Percentiles rank a stretch among this genome's conserved stretches.
These are phyloP conservation scores for Microtus pennsylvanicus DNA, from an alignment of 2,113 vertebrate species.

Conservation along the genomic window DNA sequence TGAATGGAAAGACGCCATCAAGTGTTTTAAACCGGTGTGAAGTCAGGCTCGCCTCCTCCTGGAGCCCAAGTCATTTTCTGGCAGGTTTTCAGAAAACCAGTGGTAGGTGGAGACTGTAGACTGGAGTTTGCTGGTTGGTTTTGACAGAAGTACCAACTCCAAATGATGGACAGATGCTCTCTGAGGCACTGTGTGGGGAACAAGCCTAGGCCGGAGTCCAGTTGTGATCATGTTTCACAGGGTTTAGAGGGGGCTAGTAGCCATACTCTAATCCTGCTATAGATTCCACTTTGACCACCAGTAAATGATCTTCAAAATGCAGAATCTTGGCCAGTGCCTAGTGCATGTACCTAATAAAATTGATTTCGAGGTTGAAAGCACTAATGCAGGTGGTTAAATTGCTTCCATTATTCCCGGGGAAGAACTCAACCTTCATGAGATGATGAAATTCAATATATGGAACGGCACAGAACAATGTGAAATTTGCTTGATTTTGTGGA, in stretches of 20 bases:
- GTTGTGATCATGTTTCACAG: slow-evolving; percentile 33
- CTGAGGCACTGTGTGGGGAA: neutral
- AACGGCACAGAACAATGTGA: neutral
- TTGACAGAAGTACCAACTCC: neutral
- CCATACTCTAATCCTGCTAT: neutral
- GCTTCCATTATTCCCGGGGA: neutral
- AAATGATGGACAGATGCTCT: neutral
- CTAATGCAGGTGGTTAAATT: slow-evolving; percentile 40
- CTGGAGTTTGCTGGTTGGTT: neutral
- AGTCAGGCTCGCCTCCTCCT: slow-evolving; percentile 17
- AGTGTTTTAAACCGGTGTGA: slow-evolving; percentile 76
- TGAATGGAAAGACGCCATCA: slow-evolving; percentile 71
- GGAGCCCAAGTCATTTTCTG: slow-evolving; percentile 17
- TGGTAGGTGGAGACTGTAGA: neutral
- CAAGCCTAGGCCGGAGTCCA: neutral
- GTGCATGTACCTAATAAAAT: slow-evolving; percentile 32
- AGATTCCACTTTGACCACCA: slow-evolving; percentile 11
- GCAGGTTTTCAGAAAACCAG: slow-evolving; percentile 32
- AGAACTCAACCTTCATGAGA: slow-evolving; percentile 36
- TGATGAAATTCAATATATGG: slow-evolving; percentile 34
- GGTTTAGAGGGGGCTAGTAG: neutral
- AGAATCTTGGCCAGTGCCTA: slow-evolving; percentile 21
- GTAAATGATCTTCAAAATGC: slow-evolving; percentile 31
- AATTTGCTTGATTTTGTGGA: neutral
- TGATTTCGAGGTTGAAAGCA: slow-evolving; percentile 38